Percentiles rank a stretch among this genome's conserved stretches.
These are phyloP conservation scores for Asteroscopus sphinx DNA, from an alignment of 2,888 invertebrate genomes.

Conservation along the genomic window DNA sequence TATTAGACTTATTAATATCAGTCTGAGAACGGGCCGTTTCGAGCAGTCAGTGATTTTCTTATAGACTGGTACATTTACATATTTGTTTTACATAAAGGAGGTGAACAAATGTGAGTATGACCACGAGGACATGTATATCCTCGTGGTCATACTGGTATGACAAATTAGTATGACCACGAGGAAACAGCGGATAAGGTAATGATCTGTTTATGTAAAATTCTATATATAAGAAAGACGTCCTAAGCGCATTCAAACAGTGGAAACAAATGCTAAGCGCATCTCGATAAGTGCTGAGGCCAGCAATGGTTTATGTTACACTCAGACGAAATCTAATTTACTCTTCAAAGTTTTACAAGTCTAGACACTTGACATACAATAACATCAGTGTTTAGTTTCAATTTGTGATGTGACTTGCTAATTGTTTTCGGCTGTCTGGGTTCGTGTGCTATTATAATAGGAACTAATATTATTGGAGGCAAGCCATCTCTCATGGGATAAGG, in stretches of 20 bases:
- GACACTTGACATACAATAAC: conserved; percentile 62
- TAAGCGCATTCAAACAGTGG: conserved; percentile 45
- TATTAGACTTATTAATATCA: no score
- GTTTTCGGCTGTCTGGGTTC: conserved; percentile 41
- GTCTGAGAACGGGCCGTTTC: no score
- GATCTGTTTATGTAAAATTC: no score
- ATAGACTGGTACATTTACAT: no score
- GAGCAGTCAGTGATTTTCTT: no score
- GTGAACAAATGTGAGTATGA: no score
- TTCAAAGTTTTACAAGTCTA: conserved; percentile 81
- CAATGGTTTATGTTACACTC: conserved; percentile 81
- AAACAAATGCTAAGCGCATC: conserved; percentile 65
- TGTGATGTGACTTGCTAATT: conserved; percentile 38
- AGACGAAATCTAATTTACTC: conserved; percentile 85
- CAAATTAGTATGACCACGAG: no score
- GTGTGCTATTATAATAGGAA: conserved; percentile 14
- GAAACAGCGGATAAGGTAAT: no score
- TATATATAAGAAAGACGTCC: not conserved
- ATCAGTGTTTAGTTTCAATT: conserved; percentile 70
- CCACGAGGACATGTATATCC: no score
- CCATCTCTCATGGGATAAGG: no score
- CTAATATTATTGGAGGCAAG: conserved; percentile 10
- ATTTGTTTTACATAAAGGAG: no score
- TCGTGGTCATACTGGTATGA: no score
- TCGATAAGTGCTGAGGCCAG: conserved; percentile 79